Evolutionary conservation across 1,140 invertebrate genomes (phyloP), one percentile per base, ranked within the genome.

Genomic region (Macrosteles quadrilineatus): DNA sequence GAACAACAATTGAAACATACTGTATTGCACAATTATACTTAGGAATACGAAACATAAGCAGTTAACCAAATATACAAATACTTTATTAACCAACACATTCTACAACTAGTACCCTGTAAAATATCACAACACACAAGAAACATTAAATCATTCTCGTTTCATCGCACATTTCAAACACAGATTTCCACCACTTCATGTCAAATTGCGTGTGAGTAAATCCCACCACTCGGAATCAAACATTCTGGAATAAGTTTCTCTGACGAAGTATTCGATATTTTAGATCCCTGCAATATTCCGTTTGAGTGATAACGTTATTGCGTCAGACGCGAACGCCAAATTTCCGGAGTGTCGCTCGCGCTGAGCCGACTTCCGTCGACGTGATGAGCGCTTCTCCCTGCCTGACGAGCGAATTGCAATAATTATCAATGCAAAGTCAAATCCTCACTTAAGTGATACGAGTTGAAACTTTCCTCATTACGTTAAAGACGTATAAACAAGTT

Each of bases 291-390:
- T 59, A 59, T 59, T 59, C 55, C 21, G 55, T 59, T 59, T 2
- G 55, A 59, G 55, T 59, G 23, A 59, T 30, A 59, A 59, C 21
- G 55, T 59, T 59, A 59, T 59, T 59, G 55, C 55, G 21, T 6
- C 23, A 59, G 55, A 27, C 55, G 55, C 21, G 55, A 30, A 59
- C 23, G 55, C 55, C 55, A 59, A 59, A 27, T 59, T 59, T 30
- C 55, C 23, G 23, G 23, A 59, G 27, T 29, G 55, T 59, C 55
- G 55, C 47, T 11, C 47, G 47, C 55, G 55, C 55, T 59, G 4
- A 30, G 9, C 55, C 23, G 27, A 25, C 23, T 59, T 59, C 55
- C 55, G 55, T 29, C 6, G 21, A 6, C 21, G 55, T 23, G 12
- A 12, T 29, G 21, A 12, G 27, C 23, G 25, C 23, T 59, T 25